A percentile compares a stretch with the other conserved stretches of the same genome.
phyloP scores from a whole-genome alignment of 2,888 invertebrate species.

The Tubiluchus corallicola region DNA sequence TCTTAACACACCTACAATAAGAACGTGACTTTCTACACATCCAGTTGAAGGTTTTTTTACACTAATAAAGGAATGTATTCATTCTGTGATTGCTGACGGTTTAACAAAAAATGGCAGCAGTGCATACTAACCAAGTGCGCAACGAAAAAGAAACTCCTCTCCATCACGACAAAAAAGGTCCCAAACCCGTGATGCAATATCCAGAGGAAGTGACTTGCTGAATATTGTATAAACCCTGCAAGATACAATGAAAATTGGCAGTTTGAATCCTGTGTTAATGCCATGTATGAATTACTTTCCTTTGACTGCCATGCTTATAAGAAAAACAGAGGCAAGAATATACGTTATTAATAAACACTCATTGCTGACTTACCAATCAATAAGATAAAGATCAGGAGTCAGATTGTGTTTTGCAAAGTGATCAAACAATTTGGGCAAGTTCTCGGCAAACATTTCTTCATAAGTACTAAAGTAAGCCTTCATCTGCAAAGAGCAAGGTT shows the following conservation, averaged over 20 bases:
- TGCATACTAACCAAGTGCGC: slow-evolving; percentile 60
- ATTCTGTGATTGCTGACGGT: too few relatives aligned
- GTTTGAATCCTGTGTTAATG: not conserved
- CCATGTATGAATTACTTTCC: too few relatives aligned
- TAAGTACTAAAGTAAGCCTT: slow-evolving; percentile 52
- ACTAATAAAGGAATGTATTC: too few relatives aligned
- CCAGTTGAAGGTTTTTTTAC: too few relatives aligned
- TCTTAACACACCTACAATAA: slow-evolving; percentile 49
- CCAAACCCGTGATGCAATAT: slow-evolving; percentile 71
- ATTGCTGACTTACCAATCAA: slow-evolving; percentile 59
- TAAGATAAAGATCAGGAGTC: slow-evolving; percentile 63
- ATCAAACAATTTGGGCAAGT: slow-evolving; percentile 45
- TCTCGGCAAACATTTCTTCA: slow-evolving; percentile 45
- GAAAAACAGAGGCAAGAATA: too few relatives aligned
- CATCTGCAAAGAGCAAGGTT: slow-evolving; percentile 31
- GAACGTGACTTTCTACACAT: too few relatives aligned
- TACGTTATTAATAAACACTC: too few relatives aligned
- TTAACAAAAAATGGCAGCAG: too few relatives aligned
- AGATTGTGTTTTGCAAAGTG: slow-evolving; percentile 45
- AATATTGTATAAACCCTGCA: slow-evolving; percentile 57
- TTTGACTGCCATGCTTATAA: too few relatives aligned
- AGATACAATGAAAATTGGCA: slow-evolving; percentile 8
- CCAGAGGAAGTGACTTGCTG: slow-evolving; percentile 70
- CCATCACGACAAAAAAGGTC: slow-evolving; percentile 72
- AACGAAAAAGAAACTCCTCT: slow-evolving; percentile 64